Evolutionary conservation across 35 echinoderm and acorn worm genomes (phyloP).

Genomic region (Heliocidaris erythrogramma): DNA sequence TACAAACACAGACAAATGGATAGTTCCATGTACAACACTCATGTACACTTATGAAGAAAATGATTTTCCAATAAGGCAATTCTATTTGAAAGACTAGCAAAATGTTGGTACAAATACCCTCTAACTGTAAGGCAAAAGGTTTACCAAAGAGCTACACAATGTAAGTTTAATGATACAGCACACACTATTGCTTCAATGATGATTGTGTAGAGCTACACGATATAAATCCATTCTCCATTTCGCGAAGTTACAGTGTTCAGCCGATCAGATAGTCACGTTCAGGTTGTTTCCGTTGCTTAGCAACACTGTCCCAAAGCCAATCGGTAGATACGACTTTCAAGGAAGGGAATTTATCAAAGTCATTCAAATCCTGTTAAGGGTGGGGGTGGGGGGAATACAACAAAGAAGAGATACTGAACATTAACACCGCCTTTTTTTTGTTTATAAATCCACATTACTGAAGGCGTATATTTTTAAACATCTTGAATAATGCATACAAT

Average conservation of each 20-base stretch:
- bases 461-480: too few species aligned
- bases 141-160: too few species aligned
- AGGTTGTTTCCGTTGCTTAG: constrained; percentile 19
- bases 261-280: not conserved
- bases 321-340: not conserved
- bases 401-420: not conserved
- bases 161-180: too few species aligned
- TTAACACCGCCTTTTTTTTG: not conserved
- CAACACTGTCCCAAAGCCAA: constrained; percentile 44
- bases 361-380: not conserved
- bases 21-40: not conserved
- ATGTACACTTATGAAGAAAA: not conserved
- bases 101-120: not conserved
- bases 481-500: too few species aligned
- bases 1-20: not conserved
- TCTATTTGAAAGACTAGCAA: not conserved
- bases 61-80: not conserved
- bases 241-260: not conserved
- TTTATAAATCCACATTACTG: not conserved
- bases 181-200: too few species aligned
- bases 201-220: too few species aligned
- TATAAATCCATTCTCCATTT: too few species aligned
- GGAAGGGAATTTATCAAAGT: not conserved
- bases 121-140: too few species aligned
- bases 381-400: not conserved